Conservation (phyloP, 2,888 invertebrate genomes). For the Emesis furor region DNA sequence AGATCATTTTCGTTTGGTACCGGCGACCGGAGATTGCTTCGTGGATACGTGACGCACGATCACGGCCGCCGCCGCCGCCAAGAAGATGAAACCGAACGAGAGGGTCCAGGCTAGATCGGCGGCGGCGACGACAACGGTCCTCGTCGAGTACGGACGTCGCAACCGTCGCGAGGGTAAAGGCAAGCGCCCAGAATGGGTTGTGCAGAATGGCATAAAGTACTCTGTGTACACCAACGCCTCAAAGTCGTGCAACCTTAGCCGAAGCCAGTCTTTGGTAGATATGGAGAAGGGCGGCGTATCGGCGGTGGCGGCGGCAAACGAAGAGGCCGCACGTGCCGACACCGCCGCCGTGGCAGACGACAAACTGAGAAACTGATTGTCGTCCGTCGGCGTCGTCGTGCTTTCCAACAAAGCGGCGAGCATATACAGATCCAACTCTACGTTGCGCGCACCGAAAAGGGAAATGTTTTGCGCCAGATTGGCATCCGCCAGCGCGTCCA, state of each 20-base stretch:
- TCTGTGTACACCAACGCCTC: conserved; percentile 11
- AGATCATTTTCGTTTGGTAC: not conserved
- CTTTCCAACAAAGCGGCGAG: too few relatives aligned
- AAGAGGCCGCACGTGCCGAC: too few relatives aligned
- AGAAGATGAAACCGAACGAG: not conserved
- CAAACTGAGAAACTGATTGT: too few relatives aligned
- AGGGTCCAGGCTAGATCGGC: not conserved
- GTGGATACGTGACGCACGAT: not conserved
- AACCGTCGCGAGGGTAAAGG: not conserved
- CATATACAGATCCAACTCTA: too few relatives aligned
- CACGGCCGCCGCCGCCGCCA: conserved; percentile 10
- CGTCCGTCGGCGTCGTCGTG: too few relatives aligned
- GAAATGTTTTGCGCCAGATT: conserved; percentile 12
- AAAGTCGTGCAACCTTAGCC: conserved; percentile 14
- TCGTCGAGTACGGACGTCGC: not conserved
- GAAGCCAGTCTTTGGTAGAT: conserved; percentile 14
- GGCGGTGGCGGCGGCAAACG: not conserved
- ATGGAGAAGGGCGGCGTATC: not conserved
- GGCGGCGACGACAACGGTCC: not conserved
- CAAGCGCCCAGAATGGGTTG: not conserved
- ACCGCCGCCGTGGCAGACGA: too few relatives aligned
- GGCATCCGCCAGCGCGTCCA: conserved; percentile 21
- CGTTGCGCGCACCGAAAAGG: too few relatives aligned
- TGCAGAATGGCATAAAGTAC: not conserved
- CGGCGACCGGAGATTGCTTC: not conserved